Evolutionary conservation across 1,140 invertebrate species (phyloP), one percentile per base, ranked within the genome.

Genomic region (Panonychus citri): DNA sequence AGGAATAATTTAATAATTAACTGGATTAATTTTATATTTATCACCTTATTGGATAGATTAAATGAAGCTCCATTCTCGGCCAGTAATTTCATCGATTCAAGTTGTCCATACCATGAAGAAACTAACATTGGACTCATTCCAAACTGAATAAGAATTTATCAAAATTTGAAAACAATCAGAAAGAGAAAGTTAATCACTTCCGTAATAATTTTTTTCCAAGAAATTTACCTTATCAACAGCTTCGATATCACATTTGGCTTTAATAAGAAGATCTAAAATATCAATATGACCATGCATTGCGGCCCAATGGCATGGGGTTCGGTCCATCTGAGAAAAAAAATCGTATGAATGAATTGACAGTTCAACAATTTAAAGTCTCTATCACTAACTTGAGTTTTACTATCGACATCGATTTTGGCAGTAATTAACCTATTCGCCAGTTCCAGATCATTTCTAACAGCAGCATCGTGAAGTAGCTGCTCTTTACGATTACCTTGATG

Each of bases 51-150:
- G 49, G 77, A 74, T 59, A 79, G 78, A 43, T 76, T 76, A 17
- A 81, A 75, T 62, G 76, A 81, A 54, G 82, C 82, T 19, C 82
- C 82, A 10, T 77, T 76, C 60, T 80, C 77, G 51, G 85, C 78
- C 37, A 86, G 72, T 59, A 79, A 70, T 66, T 79, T 76, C 13
- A 85, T 77, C 5, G 80, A 79, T 27, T 79, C 76, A 13, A 77
- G 71, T 62, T 85, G 81, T 5, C 82, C 83, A 65, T 83, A 81
- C 78, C 80, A 83, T 1, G 81, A 80, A 12, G 81, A 80, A 81
- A 84, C 84, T 56, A 83, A 71, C 17, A 85, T 68, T 1, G 82
- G 80, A 48, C 80, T 72, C 82, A 85, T 85, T 43, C 81, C 82
- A 65, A 81, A 83, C 82, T 85, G 70, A 51, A 73, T 70, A 7